Evolutionary conservation across 2,797 vertebrate genomes (phyloP).

Genomic region (Strix occidentalis): DNA sequence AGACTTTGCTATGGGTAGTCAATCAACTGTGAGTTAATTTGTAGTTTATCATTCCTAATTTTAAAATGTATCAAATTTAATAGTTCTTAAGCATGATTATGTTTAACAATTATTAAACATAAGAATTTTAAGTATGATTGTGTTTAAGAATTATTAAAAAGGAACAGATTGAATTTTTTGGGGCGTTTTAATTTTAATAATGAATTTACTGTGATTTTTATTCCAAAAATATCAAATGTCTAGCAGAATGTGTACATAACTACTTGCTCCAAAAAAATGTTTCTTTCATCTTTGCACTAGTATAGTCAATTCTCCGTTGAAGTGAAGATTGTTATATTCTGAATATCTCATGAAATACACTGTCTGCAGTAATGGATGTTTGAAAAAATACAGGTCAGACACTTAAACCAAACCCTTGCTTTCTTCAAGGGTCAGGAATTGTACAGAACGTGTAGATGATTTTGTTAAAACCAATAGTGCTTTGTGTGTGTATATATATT

Average conservation of each 20-base stretch:
- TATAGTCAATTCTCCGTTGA: not conserved
- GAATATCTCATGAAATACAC: not conserved
- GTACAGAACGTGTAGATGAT: not conserved
- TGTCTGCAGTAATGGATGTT: not conserved
- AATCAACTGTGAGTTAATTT: conserved; percentile 92
- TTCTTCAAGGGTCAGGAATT: not conserved
- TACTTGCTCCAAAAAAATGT: not conserved
- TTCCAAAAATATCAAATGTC: not conserved
- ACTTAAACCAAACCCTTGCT: not conserved
- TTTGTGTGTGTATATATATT: not conserved
- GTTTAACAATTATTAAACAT: not conserved
- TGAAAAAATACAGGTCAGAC: not conserved
- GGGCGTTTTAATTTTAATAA: not conserved
- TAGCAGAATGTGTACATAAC: not conserved
- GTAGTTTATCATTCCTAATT: not conserved
- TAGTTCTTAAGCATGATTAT: not conserved
- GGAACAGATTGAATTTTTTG: not conserved
- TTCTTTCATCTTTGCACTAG: not conserved
- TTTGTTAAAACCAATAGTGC: not conserved
- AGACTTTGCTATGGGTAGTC: conserved; percentile 96
- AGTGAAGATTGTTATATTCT: not conserved
- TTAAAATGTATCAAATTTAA: not conserved
- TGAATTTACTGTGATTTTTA: not conserved
- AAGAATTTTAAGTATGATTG: not conserved
- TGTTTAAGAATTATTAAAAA: not conserved